Evolutionary conservation across 1,140 invertebrate species (phyloP).

Genomic region (Magallana gigas): DNA sequence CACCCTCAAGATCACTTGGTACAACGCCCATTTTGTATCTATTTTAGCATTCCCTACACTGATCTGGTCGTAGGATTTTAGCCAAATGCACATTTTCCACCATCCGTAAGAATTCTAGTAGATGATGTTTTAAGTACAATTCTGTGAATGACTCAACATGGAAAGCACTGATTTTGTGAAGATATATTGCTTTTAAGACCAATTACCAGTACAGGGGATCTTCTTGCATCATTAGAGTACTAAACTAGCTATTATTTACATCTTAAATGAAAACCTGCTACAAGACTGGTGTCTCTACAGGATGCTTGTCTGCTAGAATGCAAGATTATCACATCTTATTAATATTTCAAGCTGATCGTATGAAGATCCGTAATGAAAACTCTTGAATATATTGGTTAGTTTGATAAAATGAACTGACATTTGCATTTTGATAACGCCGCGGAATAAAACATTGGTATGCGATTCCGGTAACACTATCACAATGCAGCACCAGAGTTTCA

Average conservation of each 20-base stretch:
- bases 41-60: neutral
- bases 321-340: neutral
- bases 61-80: too few species aligned
- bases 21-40: conserved; percentile 21
- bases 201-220: too few species aligned
- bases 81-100: too few species aligned
- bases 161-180: too few species aligned
- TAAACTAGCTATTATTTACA: too few species aligned
- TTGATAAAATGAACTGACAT: conserved; percentile 12
- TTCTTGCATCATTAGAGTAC: too few species aligned
- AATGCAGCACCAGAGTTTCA: neutral
- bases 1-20: neutral
- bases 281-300: neutral
- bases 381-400: neutral
- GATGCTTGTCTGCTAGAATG: neutral
- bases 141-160: too few species aligned
- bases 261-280: too few species aligned
- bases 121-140: too few species aligned
- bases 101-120: too few species aligned
- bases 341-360: neutral
- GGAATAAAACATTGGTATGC: neutral
- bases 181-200: too few species aligned
- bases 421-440: neutral
- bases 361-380: neutral
- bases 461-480: neutral